Evolutionary conservation across 2,797 vertebrate genomes (phyloP).

Genomic region (Somateria mollissima): DNA sequence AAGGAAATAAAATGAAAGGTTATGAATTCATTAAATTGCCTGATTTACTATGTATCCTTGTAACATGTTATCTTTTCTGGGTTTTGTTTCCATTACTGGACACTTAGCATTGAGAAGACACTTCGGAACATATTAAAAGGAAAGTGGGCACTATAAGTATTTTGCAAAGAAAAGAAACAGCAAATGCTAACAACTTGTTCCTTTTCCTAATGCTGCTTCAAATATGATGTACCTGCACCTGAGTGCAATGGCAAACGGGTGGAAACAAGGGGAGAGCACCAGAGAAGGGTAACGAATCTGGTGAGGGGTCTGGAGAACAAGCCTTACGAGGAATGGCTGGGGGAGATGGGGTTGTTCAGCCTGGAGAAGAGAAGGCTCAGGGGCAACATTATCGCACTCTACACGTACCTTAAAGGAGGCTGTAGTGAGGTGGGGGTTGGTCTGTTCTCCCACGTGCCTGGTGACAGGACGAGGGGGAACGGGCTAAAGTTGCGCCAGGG

Average conservation of each 20-base stretch:
- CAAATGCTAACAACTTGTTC: neutral
- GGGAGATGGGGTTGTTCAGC: too few species aligned
- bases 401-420: too few species aligned
- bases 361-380: too few species aligned
- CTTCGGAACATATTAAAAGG: neutral
- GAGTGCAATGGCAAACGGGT: neutral
- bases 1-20: conserved; percentile 78
- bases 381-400: too few species aligned
- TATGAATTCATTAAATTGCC: conserved; percentile 78
- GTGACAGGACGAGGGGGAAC: too few species aligned
- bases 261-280: neutral
- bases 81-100: conserved; percentile 45
- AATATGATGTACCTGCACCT: too few species aligned
- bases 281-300: neutral
- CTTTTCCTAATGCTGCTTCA: neutral
- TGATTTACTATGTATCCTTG: conserved; percentile 69
- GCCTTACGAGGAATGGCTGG: too few species aligned
- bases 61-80: conserved; percentile 58
- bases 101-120: neutral
- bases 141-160: neutral
- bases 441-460: too few species aligned
- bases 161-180: neutral
- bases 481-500: too few species aligned
- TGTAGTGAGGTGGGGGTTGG: too few species aligned
- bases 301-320: too few species aligned